phyloP scores from a whole-genome alignment of 2,797 vertebrate genomes.

The Propithecus perrieri region DNA sequence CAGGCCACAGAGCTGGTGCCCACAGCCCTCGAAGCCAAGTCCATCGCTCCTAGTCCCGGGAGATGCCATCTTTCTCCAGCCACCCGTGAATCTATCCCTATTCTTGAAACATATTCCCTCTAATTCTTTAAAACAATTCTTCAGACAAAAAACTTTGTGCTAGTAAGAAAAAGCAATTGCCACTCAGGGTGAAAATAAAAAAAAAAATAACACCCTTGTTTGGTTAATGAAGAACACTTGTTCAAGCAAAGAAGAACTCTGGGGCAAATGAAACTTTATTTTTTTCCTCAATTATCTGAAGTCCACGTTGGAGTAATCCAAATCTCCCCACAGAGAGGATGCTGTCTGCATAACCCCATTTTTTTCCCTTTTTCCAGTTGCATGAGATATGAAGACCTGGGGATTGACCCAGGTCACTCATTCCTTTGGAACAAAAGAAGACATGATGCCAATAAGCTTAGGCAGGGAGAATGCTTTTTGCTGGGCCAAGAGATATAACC shows the following conservation, averaged over 20 bases:
- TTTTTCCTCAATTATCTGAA: conserved; percentile 80
- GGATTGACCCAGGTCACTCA: neutral
- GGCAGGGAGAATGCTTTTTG: neutral
- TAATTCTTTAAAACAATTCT: neutral
- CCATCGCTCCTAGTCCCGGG: neutral
- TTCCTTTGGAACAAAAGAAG: neutral
- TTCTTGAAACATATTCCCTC: neutral
- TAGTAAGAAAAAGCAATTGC: conserved; percentile 27
- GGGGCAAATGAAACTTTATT: conserved; percentile 85
- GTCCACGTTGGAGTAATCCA: conserved; percentile 84
- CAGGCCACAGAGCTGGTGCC: too few species aligned
- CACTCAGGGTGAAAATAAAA: neutral
- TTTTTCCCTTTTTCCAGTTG: conserved; percentile 64
- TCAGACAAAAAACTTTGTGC: conserved; percentile 27
- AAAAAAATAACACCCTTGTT: neutral
- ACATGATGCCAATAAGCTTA: neutral
- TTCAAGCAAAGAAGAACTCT: conserved; percentile 84
- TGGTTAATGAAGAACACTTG: conserved; percentile 83
- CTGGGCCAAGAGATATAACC: neutral
- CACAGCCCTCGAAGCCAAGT: neutral
- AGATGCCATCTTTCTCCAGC: neutral
- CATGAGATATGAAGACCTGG: neutral
- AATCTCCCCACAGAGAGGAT: conserved; percentile 83
- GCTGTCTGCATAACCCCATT: conserved; percentile 79
- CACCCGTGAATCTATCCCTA: neutral